Percentiles rank a stretch among this genome's conserved stretches.
phyloP scores from a whole-genome alignment of 2,888 invertebrate genomes.

The Reticulitermes lucifugus region DNA sequence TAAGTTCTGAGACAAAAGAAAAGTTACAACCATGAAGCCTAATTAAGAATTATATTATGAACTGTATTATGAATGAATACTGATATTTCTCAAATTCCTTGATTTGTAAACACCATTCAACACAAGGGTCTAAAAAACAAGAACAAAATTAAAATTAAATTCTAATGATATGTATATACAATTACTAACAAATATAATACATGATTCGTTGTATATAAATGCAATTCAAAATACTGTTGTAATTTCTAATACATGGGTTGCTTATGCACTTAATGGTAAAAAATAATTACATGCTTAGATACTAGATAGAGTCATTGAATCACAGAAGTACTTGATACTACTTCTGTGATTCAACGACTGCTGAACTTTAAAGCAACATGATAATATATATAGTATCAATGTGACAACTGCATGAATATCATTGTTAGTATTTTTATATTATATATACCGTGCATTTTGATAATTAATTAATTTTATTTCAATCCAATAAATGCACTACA shows the following conservation, averaged over 20 bases:
- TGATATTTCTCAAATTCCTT: neutral
- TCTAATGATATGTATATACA: neutral
- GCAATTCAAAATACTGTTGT: slow-evolving; percentile 4
- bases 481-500: no score
- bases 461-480: no score
- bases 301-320: neutral
- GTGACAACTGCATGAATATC: neutral
- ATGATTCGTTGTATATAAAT: neutral
- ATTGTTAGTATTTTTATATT: no score
- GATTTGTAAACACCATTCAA: neutral
- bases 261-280: neutral
- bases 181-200: neutral
- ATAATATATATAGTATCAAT: neutral
- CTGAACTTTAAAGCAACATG: neutral
- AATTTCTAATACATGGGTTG: neutral
- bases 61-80: no score
- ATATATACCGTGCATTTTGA: no score
- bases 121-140: neutral
- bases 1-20: no score
- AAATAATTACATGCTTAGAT: neutral
- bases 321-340: neutral
- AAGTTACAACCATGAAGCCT: no score
- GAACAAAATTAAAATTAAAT: neutral
- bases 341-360: neutral
- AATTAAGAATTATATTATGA: no score